Base-by-base conservation (phyloP, 1,140 invertebrate species). In the Drosophila jambulina region DNA sequence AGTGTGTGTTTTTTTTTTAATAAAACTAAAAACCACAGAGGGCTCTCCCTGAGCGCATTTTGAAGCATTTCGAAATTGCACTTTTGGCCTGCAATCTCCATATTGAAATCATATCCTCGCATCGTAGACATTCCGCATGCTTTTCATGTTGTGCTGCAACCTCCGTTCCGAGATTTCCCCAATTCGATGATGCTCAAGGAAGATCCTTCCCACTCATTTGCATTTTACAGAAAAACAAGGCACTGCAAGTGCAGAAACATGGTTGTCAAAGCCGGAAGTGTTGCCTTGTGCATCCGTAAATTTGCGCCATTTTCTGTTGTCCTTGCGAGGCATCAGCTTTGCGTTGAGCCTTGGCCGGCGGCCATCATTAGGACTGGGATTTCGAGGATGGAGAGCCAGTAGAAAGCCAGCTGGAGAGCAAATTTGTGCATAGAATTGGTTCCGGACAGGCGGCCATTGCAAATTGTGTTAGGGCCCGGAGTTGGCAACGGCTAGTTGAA, bases 331-430 rank as follows among this genome's bases (percentile, higher is more conserved):
- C 43, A 45, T 42, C 21, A 21, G 46, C 63, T 67, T 78, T 80
- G 46, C 77, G 54, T 63, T 38, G 27, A 56, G 60, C 63, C 38
- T 46, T 65, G 23, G 63, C 84, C 62, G 71, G 32, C 57, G 75
- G 84, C 84, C 80, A 88, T 87, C 80, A 88, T 87, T 88, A 88
- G 81, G 60, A 60, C 67, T 43, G 49, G 69, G 48, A 54, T 53
- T 48, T 27, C 36, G 9, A 53, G 57, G 38, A 36, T 25, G 45
- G 21, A 56, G 17, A 15, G 46, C 17, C 13, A 34, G 61, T 53
- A 19, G 49, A 34, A 21, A n/a, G 43, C 21, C 65, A 48, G 21
- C 34, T 60, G 56, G 38, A 68, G 43, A 46, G 23, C 65, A 42
- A 70, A 71, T 71, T 48, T 72, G 53, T 42, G 70, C 68, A 72